A percentile compares a stretch with the other conserved stretches of the same genome.
Evolutionary conservation across 2,797 vertebrate genomes (phyloP).

Genomic region (Agapornis canus): DNA sequence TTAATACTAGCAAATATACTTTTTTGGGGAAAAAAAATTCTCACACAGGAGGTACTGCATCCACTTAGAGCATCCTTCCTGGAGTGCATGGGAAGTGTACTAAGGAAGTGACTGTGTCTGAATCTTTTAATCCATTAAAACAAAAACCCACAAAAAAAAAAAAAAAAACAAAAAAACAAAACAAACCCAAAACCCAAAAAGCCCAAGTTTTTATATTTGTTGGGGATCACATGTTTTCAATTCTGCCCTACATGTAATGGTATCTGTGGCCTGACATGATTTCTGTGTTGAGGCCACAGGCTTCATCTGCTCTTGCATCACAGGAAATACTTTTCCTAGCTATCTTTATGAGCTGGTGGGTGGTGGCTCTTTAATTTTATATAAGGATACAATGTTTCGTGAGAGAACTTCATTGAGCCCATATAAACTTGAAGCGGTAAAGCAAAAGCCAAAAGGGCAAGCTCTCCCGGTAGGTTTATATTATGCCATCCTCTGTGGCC

Average conservation of each 20-base stretch:
- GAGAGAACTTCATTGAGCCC: not conserved
- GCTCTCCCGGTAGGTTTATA: not conserved
- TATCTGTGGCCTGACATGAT: not conserved
- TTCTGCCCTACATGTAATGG: not conserved
- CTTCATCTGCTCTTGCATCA: not conserved
- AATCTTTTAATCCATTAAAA: not conserved
- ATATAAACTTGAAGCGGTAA: not conserved
- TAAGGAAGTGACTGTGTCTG: not conserved
- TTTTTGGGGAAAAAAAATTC: rapidly evolving
- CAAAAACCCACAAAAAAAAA: not conserved
- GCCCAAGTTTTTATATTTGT: not conserved
- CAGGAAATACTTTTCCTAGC: not conserved
- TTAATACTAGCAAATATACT: not conserved
- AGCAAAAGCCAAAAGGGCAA: not conserved
- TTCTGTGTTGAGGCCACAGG: not conserved
- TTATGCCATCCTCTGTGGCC: not conserved
- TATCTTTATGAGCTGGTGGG: not conserved
- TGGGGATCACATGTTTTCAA: not conserved
- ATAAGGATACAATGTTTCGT: not conserved
- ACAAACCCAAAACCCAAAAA: no score
- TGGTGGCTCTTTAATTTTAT: not conserved
- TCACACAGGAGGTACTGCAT: not conserved
- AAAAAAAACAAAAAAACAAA: not conserved
- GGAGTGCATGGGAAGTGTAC: not conserved
- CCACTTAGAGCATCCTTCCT: not conserved